Base-by-base conservation (phyloP, 2,113 vertebrate genomes). In the Podarcis cretensis region DNA sequence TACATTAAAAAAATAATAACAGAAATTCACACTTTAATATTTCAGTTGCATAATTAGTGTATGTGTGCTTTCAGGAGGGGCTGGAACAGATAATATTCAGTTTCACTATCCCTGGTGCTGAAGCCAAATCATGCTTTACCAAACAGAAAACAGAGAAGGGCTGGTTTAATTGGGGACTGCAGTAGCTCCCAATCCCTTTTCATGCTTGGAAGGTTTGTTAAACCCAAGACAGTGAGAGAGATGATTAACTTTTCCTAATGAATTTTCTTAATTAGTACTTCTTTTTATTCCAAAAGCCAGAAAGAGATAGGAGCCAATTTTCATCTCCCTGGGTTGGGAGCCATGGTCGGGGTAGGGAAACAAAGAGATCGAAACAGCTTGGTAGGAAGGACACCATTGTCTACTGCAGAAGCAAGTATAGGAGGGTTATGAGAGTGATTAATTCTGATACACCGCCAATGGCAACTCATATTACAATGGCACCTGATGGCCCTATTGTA, bases 211-310 rank as follows among this genome's bases (percentile, higher is more conserved):
- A 74, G 48, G 54, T 85, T 75, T 85, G 83, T 81, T 66, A 86
- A 74, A 75, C n/a, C 78, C 79, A 59, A 81, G 89, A 83, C 81
- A 89, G 32, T 23, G 54, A 68, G 35, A 54, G 48, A 71, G 18
- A 83, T 83, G 89, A 87, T 87, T 90, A 90, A 90, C 89, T 90
- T 90, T 86, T 90, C 63, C 43, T 90, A 90, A 90, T 86, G 73
- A 86, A 68, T 83, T 87, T 90, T 90, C 79, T 87, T 82, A 63
- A 90, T 90, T 83, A 68, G 79, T 57, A 83, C 57, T 57, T 66
- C 48, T 54, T 81, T 90, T 69, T 6, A 78, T 68, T 85, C 25
- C 57, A 14, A 86, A 81, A 81, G 69, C 77, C 78, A 89, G 78
- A 25, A 85, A 81, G 37, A 85, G 48, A 89, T 73, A 23, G 6